Conservation (phyloP, 2,888 invertebrate genomes). For the Proisotoma minuta region DNA sequence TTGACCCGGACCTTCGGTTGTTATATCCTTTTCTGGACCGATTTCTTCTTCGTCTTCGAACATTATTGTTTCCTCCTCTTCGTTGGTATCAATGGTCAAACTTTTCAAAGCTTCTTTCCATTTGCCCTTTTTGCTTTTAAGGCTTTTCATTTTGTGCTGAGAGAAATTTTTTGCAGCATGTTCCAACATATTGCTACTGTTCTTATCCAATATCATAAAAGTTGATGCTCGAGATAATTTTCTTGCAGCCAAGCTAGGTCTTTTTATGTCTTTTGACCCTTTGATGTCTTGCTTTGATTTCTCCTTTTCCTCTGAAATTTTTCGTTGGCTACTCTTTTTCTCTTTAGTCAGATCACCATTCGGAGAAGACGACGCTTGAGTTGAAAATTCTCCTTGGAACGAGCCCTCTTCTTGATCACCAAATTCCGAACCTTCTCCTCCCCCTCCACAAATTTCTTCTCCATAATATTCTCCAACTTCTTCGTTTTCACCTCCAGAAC, state of each 20-base stretch:
- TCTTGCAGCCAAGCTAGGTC: no score
- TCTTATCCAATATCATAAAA: no score
- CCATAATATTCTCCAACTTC: slow-evolving; percentile 11
- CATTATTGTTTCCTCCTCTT: not conserved
- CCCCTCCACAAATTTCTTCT: slow-evolving; percentile 1
- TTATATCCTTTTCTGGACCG: not conserved
- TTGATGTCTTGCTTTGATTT: no score
- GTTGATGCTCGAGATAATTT: no score
- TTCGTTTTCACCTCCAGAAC: slow-evolving; percentile 12
- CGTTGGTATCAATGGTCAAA: not conserved
- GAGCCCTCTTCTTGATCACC: slow-evolving; percentile 11
- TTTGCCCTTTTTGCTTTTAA: no score
- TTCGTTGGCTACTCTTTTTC: slow-evolving; percentile 13
- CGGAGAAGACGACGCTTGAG: slow-evolving; percentile 7
- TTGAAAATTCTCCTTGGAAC: not conserved
- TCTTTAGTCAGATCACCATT: slow-evolving; percentile 5
- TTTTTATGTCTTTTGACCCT: no score
- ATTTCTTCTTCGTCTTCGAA: not conserved
- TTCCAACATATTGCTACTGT: no score
- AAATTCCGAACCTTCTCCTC: not conserved
- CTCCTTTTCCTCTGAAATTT: slow-evolving; percentile 6
- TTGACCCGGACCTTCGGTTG: not conserved
- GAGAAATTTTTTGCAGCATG: no score
- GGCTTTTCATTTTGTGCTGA: no score
- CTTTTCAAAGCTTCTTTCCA: no score